Evolutionary conservation across 2,888 invertebrate species (phyloP).

Genomic region (Trichogramma evanescens): DNA sequence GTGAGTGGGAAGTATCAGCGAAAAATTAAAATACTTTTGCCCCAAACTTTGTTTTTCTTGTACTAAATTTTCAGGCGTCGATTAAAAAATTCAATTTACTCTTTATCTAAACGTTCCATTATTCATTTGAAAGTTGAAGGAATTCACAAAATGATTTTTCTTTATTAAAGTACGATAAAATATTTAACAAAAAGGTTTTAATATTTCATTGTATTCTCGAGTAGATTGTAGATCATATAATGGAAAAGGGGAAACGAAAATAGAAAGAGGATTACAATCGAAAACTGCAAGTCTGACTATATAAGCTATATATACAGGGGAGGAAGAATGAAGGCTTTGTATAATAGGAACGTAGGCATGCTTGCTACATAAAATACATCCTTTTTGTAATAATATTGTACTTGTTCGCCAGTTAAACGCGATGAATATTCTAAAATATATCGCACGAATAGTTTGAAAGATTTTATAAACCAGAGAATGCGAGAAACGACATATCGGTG

Average conservation of each 20-base stretch:
- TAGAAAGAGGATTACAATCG: constrained; percentile 6
- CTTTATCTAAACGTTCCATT: background rate
- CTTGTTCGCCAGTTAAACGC: too few relatives aligned
- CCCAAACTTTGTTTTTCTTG: background rate
- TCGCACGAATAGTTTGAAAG: too few relatives aligned
- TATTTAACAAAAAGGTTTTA: constrained; percentile 1
- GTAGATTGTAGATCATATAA: constrained; percentile 2
- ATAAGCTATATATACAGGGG: background rate
- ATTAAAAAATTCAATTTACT: background rate
- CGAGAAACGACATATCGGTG: constrained; percentile 3
- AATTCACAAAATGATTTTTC: too few relatives aligned
- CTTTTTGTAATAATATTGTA: background rate
- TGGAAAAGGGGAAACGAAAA: background rate
- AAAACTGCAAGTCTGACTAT: background rate
- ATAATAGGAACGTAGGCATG: background rate
- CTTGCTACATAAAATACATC: background rate
- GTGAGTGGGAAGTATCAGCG: background rate
- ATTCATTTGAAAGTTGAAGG: background rate
- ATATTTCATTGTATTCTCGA: constrained; percentile 1
- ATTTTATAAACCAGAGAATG: background rate
- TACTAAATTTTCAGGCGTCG: background rate
- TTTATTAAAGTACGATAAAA: constrained; percentile 1
- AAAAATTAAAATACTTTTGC: background rate
- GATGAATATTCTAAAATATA: too few relatives aligned
- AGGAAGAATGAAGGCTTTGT: background rate